Evolutionary conservation across 1,140 invertebrate genomes (phyloP), one percentile per base, ranked within the genome.

Genomic region (Aradophagus sp.): DNA sequence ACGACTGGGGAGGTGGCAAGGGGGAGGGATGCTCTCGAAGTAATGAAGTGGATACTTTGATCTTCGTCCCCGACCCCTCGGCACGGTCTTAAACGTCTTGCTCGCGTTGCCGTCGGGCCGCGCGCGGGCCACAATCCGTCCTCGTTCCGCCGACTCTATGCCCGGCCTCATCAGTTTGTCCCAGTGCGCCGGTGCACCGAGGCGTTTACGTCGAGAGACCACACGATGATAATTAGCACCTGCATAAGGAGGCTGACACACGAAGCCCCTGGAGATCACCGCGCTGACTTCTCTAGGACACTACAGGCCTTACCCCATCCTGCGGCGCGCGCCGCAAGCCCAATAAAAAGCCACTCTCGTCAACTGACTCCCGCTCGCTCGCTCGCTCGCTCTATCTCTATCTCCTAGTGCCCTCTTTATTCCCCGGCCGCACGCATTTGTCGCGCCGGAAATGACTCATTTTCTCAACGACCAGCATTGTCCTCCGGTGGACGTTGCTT

Each of bases 181-280:
- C 55, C 67, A 58, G 20, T 68, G 52, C 70, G 53, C 38, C 44
- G 75, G 77, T 80, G 78, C 79, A 77, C 79, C 78, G 55, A 74
- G 73, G 78, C 81, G 74, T 84, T 82, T 77, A 77, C 53, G 73
- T 81, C 53, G 76, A 82, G 78, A 80, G 79, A 81, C 77, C 77
- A 56, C 76, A 82, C 73, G 78, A 80, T 80, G 81, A 82, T 85
- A 85, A 85, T 85, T 85, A 84, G 83, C 63, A 77, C 62, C 68
- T 84, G 75, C 68, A 77, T 76, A 79, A 82, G 80, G 66, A 77
- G 68, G 68, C 69, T 78, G 74, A 80, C 78, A 80, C 75, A 75
- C 77, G 72, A 75, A 79, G 74, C 73, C 77, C 68, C 77, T 78
- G 79, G 76, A 79, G 68, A 69, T 69, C 78, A 75, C 76, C 58